These are phyloP conservation scores for Podilymbus podiceps DNA, from an alignment of 2,113 vertebrate genomes.

Conservation along the genomic window DNA sequence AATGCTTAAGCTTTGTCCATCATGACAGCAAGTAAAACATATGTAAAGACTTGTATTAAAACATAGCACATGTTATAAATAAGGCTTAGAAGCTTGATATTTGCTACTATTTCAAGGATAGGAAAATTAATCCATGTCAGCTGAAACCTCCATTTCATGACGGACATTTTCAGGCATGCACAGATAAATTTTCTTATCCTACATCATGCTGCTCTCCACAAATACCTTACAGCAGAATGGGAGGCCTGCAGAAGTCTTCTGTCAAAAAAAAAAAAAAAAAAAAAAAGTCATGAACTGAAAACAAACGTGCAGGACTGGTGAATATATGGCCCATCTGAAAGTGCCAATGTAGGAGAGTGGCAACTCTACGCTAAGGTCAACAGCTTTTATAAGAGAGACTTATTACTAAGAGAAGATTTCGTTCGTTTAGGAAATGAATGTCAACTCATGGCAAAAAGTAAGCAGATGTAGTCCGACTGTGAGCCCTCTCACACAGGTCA, in stretches of 20 bases:
- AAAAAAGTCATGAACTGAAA: not conserved
- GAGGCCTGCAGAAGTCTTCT: not conserved
- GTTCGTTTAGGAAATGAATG: not conserved
- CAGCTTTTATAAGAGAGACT: not conserved
- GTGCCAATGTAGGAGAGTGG: not conserved
- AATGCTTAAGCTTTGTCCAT: not conserved
- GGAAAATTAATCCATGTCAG: not conserved
- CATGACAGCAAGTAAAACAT: not conserved
- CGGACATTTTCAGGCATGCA: not conserved
- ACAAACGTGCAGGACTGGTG: not conserved
- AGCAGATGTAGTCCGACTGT: not conserved
- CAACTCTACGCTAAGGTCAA: not conserved
- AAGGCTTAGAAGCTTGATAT: not conserved
- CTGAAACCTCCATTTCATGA: not conserved
- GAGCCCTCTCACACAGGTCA: not conserved
- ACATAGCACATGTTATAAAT: not conserved
- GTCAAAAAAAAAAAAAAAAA: not conserved
- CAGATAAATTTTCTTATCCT: not conserved
- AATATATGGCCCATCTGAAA: not conserved
- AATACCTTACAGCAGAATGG: not conserved
- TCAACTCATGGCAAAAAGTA: not conserved
- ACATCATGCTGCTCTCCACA: not conserved
- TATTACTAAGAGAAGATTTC: not conserved
- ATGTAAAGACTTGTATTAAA: not conserved
- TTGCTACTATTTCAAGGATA: not conserved